Percentiles rank a stretch among this genome's conserved stretches.
These are phyloP conservation scores for Mastigias papua DNA, from an alignment of 30 jellyfish, hydroid and myxozoan species.

Conservation along the genomic window DNA sequence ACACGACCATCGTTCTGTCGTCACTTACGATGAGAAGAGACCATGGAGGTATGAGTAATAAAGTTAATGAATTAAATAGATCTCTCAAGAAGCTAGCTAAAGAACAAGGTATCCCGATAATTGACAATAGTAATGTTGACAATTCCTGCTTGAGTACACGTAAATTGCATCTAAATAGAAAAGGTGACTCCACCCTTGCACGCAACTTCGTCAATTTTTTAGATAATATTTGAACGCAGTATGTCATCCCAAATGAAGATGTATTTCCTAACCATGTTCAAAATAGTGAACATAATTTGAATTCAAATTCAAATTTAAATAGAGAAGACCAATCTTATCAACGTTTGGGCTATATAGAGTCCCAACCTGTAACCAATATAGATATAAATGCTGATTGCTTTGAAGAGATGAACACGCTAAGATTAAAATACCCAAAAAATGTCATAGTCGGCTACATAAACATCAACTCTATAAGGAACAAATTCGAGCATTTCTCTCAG, in stretches of 20 bases:
- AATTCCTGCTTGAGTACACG: background rate
- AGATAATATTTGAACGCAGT: background rate
- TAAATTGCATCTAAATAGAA: background rate
- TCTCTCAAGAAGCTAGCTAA: background rate
- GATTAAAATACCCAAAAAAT: no score
- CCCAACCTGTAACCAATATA: background rate
- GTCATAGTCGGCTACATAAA: no score
- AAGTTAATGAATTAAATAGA: background rate
- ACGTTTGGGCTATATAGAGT: background rate
- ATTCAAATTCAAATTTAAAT: no score
- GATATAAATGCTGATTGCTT: no score
- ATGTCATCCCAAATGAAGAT: background rate
- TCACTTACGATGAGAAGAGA: constrained; percentile 33
- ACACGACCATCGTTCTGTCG: constrained; percentile 32
- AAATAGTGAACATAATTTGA: background rate
- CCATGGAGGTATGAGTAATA: background rate
- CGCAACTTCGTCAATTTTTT: background rate
- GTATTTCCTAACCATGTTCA: background rate
- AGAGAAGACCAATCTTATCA: background rate
- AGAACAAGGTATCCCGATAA: background rate
- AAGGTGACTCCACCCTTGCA: background rate
- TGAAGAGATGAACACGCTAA: no score
- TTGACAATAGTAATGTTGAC: background rate
- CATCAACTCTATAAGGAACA: no score
- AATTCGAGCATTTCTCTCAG: no score